Evolutionary conservation across 2,113 vertebrate species (phyloP), one percentile per base, ranked within the genome.

Genomic region (Dicaeum eximium): DNA sequence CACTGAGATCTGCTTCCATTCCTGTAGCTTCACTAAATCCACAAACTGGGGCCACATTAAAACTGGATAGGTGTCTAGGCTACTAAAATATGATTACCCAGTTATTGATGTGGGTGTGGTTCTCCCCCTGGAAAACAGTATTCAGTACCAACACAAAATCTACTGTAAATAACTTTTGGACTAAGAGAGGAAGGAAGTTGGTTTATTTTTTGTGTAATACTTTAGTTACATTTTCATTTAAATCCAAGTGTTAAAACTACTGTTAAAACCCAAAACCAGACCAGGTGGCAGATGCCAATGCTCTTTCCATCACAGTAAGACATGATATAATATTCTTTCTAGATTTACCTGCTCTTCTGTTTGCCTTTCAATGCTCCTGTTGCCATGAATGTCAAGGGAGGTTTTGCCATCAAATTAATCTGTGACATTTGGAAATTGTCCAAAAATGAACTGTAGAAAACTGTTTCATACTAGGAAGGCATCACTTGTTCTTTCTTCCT

Each of bases 351-450:
- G 60, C 51, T 48, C 38, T 87, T 92, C 31, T 3, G 5, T 92
- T 89, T 92, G 73, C 91, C 87, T 60, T 91, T 87, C 65, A 78
- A 14, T 71, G 24, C 35, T 81, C 9, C n/a, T 67, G 47, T 89
- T 94, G 69, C 48, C 33, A 44, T 47, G 67, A 44, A 81, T 64
- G 13, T 84, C 69, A 84, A 81, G 25, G 69, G 38, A 89, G 89
- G 44, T 38, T 94, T 91, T 94, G 51, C 40, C 57, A 64, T 64
- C 44, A 84, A 92, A 89, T 87, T 94, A 5, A 89, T 92, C 69
- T 67, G 65, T 10, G 5, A 67, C 21, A 60, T 78, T 67, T 84
- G 90, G 69, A 84, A 89, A 89, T 13, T 48, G 16, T 58, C 56
- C 69, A 90, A 13, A 21, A 60, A 60, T 60, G 38, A 81, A 60